Evolutionary conservation across 2,797 vertebrate genomes (phyloP).

Genomic region (Sebastes steindachneri): DNA sequence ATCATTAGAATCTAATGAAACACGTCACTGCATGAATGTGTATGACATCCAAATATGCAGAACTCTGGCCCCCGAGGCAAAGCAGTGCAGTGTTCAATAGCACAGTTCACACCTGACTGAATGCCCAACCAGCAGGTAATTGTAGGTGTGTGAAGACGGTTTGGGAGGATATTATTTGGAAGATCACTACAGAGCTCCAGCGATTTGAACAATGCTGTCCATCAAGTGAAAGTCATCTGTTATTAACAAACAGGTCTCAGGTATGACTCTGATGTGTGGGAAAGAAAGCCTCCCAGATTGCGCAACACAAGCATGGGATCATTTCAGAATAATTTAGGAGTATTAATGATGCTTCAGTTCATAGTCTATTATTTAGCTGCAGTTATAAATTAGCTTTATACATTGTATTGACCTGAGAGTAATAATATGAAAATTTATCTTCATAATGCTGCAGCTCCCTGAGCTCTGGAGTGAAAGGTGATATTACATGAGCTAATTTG

Average conservation of each 20-base stretch:
- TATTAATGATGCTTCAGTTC: conserved; percentile 4
- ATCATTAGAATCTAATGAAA: conserved; percentile 84
- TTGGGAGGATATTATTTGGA: conserved; percentile 67
- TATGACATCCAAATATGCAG: conserved; percentile 87
- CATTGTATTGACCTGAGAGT: neutral
- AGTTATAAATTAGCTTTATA: neutral
- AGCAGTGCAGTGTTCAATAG: conserved; percentile 59
- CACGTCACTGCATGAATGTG: conserved; percentile 66
- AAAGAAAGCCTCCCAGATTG: conserved; percentile 32
- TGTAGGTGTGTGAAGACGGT: conserved; percentile 70
- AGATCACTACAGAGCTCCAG: conserved; percentile 72
- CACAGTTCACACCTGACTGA: conserved; percentile 79
- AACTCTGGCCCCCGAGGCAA: conserved; percentile 58
- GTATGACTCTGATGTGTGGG: conserved; percentile 57
- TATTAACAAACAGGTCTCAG: conserved; percentile 44
- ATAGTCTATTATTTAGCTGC: neutral
- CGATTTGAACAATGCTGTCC: conserved; percentile 77
- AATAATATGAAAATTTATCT: conserved; percentile 5
- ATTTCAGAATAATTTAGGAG: neutral
- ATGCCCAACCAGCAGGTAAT: conserved; percentile 65
- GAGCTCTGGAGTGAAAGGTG: conserved; percentile 1
- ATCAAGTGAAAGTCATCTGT: conserved; percentile 68
- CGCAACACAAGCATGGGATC: neutral
- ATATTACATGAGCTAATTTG: neutral
- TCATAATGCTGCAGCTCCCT: conserved; percentile 8